phyloP scores from a whole-genome alignment of 2,113 vertebrate genomes.

The Benitochromis conjunctus region DNA sequence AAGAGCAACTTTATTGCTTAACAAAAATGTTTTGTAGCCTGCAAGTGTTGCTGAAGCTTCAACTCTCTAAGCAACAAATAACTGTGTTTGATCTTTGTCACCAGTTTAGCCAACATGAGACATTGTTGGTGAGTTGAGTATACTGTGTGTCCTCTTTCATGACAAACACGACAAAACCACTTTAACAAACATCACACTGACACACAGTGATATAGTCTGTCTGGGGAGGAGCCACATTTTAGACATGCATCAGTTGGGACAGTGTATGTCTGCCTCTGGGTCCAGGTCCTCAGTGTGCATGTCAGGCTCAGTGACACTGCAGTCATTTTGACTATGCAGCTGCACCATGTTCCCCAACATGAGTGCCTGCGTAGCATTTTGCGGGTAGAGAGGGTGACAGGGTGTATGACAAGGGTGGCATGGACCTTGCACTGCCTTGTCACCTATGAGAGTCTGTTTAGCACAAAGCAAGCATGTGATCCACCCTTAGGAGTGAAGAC shows the following conservation, averaged over 20 bases:
- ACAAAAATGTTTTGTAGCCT: not conserved
- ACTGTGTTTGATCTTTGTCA: not conserved
- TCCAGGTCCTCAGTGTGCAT: conserved; percentile 11
- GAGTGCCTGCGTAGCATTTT: conserved; percentile 26
- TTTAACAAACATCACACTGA: conserved; percentile 3
- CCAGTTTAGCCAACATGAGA: not conserved
- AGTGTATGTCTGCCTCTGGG: conserved; percentile 38
- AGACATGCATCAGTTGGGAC: conserved; percentile 23
- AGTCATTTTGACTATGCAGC: conserved; percentile 38
- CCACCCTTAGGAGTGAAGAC: conserved; percentile 1
- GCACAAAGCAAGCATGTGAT: not conserved
- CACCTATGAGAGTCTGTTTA: not conserved
- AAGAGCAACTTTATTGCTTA: not conserved
- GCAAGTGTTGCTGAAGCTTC: too few relatives aligned
- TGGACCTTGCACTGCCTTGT: not conserved
- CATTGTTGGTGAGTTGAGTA: not conserved
- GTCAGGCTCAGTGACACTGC: conserved; percentile 51
- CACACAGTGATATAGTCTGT: not conserved
- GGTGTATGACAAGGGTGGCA: not conserved
- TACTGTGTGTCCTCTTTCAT: not conserved
- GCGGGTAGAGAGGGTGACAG: conserved; percentile 8
- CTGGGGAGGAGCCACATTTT: not conserved
- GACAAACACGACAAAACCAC: conserved; percentile 6
- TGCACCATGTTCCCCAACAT: not conserved
- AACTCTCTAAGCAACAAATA: not conserved